Evolutionary conservation across 2,113 vertebrate genomes (phyloP), one percentile per base, ranked within the genome.

Genomic region (Scolopax mira): DNA sequence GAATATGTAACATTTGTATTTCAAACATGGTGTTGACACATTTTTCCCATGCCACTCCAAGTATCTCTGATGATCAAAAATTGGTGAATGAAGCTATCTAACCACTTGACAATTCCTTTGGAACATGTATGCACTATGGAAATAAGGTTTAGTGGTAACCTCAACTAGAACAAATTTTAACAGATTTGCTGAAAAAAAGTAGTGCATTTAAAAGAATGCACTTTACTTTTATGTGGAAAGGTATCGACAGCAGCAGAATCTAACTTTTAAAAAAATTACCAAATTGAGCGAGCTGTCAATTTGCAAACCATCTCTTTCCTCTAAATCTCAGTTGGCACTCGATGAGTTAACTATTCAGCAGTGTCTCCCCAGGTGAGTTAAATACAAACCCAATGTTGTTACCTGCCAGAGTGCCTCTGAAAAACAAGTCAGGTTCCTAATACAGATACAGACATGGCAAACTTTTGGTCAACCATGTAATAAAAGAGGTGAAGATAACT

Each of bases 1-100:
- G 24, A 90, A 79, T 48, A 82, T 80, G 88, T 92, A 95, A 96
- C 93, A 49, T 82, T 78, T 69, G 85, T 75, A 75, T 92, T 93
- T 78, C n/a, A 93, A 93, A 93, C 51, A 73, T 67, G 55, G 55
- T 79, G 85, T 73, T 12, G 44, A 88, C 61, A 57, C 41, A 46
- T 93, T 89, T 91, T 95, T 93, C 41, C 77, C 54, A 62, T 70
- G 44, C 23, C 58, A 70, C 89, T 72, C 72, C 86, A 79, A 79
- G 61, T 67, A 72, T 39, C 54, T 90, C 54, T 80, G 31, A 85
- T 93, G 61, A 94, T 80, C 85, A 90, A 18, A 61, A 55, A 87
- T 13, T 52, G 51, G 73, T 85, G 93, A 95, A 91, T 54, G 31
- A 83, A 81, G 73, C 62, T 88, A 90, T 61, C 18, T 57, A 91